Percentiles rank a stretch among this genome's conserved stretches.
Evolutionary conservation across 2,113 vertebrate species (phyloP).

Genomic region (Mungos mungo): DNA sequence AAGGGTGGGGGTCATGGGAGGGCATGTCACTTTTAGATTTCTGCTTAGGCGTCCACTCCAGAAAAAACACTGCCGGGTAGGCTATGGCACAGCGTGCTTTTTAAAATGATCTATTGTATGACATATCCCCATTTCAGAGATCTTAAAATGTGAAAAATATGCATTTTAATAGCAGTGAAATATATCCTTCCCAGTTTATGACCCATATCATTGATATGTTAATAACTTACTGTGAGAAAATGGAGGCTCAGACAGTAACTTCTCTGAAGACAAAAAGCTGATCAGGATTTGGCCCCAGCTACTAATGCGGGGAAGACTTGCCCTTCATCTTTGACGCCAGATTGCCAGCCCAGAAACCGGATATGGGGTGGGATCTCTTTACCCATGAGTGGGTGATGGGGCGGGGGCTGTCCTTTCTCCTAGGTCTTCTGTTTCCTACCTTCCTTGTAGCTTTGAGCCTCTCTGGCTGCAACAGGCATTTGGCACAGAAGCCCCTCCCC

Average conservation of each 20-base stretch:
- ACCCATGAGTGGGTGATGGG: fast-evolving
- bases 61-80: background rate
- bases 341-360: background rate
- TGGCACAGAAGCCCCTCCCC: too few relatives aligned
- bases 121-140: background rate
- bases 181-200: background rate
- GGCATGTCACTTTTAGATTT: background rate
- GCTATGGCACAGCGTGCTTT: background rate
- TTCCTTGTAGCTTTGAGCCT: fast-evolving
- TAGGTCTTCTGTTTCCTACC: too few relatives aligned
- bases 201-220: background rate
- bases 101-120: background rate
- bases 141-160: background rate
- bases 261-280: background rate
- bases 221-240: background rate
- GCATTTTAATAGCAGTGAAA: background rate
- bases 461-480: background rate
- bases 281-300: background rate
- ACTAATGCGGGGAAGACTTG: background rate
- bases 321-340: fast-evolving
- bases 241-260: background rate
- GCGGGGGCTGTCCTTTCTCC: background rate
- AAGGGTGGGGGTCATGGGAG: too few relatives aligned
- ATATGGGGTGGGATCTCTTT: fast-evolving
- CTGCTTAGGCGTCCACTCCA: background rate